Percentiles rank a stretch among this genome's conserved stretches.
Evolutionary conservation across 2,797 vertebrate genomes (phyloP).

Genomic region (Scleropages formosus): DNA sequence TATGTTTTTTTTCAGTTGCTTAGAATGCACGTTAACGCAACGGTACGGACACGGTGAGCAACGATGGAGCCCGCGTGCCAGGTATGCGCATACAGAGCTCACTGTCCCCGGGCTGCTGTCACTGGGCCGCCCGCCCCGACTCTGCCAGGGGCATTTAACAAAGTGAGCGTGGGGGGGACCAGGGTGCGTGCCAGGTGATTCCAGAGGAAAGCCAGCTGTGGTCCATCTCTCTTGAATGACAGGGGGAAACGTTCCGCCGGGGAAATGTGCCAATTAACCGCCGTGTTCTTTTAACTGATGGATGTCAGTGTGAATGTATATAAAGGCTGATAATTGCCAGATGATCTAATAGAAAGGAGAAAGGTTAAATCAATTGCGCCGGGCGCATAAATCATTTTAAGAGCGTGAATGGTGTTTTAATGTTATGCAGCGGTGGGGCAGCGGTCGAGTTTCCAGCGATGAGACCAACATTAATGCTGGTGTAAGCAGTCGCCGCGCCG

Average conservation of each 20-base stretch:
- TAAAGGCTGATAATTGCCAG: constrained; percentile 14
- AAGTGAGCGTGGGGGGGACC: neutral
- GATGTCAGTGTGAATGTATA: constrained; percentile 19
- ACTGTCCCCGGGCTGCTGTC: too few species aligned
- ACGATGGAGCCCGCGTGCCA: too few species aligned
- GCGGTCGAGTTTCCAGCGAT: too few species aligned
- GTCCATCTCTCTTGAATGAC: too few species aligned
- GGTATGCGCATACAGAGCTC: too few species aligned
- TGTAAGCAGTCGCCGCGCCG: too few species aligned
- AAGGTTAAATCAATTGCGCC: constrained; percentile 13
- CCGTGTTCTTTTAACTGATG: constrained; percentile 20
- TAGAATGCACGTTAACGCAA: neutral
- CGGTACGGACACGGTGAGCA: neutral
- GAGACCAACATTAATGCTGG: too few species aligned
- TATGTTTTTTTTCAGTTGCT: too few species aligned
- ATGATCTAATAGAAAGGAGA: constrained; percentile 8
- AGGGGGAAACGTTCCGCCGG: too few species aligned
- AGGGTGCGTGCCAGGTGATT: neutral
- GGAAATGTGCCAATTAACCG: neutral
- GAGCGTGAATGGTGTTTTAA: neutral
- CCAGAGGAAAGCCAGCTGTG: neutral
- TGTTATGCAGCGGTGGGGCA: too few species aligned
- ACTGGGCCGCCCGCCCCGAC: too few species aligned
- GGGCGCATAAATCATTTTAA: constrained; percentile 8
- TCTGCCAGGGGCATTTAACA: neutral